Percentiles rank a stretch among this genome's conserved stretches.
These are phyloP conservation scores for Stenurella melanura DNA, from an alignment of 2,888 invertebrate genomes.

Conservation along the genomic window DNA sequence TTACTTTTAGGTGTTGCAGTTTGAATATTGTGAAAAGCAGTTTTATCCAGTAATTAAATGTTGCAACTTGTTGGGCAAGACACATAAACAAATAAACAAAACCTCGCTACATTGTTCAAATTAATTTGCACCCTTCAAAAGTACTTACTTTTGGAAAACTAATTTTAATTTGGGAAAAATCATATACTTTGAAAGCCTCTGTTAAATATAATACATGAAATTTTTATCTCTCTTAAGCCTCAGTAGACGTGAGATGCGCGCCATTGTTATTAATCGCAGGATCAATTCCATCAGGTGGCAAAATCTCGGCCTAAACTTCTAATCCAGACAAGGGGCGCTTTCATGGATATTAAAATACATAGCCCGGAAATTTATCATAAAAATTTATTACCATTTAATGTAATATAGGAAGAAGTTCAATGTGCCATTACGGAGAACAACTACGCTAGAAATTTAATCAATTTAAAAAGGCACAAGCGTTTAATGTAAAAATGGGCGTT, in stretches of 20 bases:
- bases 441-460: slow-evolving; percentile 18
- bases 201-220: no score
- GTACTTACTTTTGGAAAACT: no score
- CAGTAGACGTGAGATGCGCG: neutral
- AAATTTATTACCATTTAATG: slow-evolving; percentile 25
- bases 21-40: no score
- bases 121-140: no score
- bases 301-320: slow-evolving; percentile 27
- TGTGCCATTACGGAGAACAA: slow-evolving; percentile 3
- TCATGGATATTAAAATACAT: slow-evolving; percentile 21
- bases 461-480: slow-evolving; percentile 11
- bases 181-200: no score
- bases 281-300: slow-evolving; percentile 49
- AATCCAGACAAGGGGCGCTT: slow-evolving; percentile 14
- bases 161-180: no score
- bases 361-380: slow-evolving; percentile 26
- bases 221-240: no score
- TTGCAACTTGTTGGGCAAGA: no score
- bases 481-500: slow-evolving; percentile 10
- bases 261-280: slow-evolving; percentile 34
- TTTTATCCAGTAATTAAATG: no score
- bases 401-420: slow-evolving; percentile 3
- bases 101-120: no score
- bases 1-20: no score
- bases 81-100: no score